A percentile compares a stretch with the other conserved stretches of the same genome.
These are phyloP conservation scores for Stictonetta naevosa DNA, from an alignment of 2,113 vertebrate genomes.

Conservation along the genomic window DNA sequence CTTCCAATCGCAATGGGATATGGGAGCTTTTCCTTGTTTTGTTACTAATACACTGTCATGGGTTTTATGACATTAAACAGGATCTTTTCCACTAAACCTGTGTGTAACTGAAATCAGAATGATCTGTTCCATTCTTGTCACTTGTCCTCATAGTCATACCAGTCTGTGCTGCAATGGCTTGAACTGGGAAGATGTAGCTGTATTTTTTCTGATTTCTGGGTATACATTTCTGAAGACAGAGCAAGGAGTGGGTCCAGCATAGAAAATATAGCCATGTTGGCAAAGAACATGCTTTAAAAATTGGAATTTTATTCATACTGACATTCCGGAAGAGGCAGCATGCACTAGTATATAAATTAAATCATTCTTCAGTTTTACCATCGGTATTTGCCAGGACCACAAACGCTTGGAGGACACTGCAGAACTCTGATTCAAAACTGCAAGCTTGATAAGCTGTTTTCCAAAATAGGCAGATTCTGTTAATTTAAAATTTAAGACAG, in stretches of 20 bases:
- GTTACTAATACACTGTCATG: not conserved
- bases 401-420: not conserved
- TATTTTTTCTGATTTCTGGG: not conserved
- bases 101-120: not conserved
- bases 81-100: not conserved
- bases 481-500: not conserved
- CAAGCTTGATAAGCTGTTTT: not conserved
- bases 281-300: not conserved
- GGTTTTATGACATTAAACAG: not conserved
- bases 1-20: not conserved
- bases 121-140: rapidly evolving
- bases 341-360: not conserved
- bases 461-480: not conserved
- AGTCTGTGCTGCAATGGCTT: not conserved
- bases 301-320: not conserved
- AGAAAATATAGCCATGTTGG: not conserved
- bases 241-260: not conserved
- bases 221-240: not conserved
- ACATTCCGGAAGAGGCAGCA: not conserved
- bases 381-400: not conserved
- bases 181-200: not conserved
- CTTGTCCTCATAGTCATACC: not conserved
- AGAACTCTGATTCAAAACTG: not conserved
- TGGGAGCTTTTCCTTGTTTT: not conserved
- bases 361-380: not conserved